Evolutionary conservation across 2,888 invertebrate species (phyloP).

Genomic region (Apeira syringaria): DNA sequence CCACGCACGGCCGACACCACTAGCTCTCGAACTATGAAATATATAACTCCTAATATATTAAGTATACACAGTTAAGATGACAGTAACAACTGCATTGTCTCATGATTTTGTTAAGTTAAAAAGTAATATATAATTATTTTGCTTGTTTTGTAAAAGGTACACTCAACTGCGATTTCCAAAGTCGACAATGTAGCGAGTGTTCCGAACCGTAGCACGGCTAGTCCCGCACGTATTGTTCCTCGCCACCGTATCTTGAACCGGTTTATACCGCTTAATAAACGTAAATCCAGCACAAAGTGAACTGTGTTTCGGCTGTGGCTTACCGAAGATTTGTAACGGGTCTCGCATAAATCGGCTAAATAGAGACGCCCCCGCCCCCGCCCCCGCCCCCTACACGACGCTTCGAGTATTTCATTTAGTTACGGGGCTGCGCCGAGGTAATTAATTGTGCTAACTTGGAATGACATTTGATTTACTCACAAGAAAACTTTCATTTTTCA

Average conservation of each 20-base stretch:
- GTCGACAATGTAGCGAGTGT: constrained; percentile 1
- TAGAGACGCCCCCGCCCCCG: constrained; percentile 26
- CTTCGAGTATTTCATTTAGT: constrained; percentile 10
- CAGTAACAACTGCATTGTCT: too few relatives aligned
- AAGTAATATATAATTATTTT: too few relatives aligned
- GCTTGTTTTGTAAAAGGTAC: too few relatives aligned
- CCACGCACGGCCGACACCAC: too few relatives aligned
- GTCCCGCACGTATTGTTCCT: constrained; percentile 13
- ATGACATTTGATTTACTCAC: too few relatives aligned
- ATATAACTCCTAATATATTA: too few relatives aligned
- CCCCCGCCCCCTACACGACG: constrained; percentile 15
- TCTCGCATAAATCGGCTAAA: constrained; percentile 34
- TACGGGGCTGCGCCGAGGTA: constrained; percentile 8
- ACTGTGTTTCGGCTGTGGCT: constrained; percentile 65
- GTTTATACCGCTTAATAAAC: constrained; percentile 67
- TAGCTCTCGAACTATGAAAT: too few relatives aligned
- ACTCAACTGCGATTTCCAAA: too few relatives aligned
- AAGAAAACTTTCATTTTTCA: too few relatives aligned
- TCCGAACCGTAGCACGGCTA: neutral
- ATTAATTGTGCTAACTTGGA: constrained; percentile 5
- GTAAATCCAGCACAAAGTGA: constrained; percentile 67
- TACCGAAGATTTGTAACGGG: constrained; percentile 70
- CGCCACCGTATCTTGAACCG: constrained; percentile 44
- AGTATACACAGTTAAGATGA: too few relatives aligned
- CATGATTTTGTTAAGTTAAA: too few relatives aligned